These are phyloP conservation scores for Syrphus vitripennis DNA, from an alignment of 2,888 invertebrate genomes.

Conservation along the genomic window DNA sequence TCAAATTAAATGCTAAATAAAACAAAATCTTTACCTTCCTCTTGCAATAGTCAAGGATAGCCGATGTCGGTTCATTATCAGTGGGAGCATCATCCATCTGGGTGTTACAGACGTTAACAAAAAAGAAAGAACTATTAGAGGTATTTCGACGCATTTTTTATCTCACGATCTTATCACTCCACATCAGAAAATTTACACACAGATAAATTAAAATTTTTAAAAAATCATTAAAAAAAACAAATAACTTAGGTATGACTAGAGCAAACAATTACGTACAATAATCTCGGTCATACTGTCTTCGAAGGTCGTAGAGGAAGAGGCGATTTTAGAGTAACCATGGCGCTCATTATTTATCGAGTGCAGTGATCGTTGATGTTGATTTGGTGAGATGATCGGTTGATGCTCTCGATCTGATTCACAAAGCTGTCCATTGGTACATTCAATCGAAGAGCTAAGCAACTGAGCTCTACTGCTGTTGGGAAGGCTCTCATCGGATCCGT, in stretches of 20 bases:
- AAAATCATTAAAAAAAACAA: conserved; percentile 14
- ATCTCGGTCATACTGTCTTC: conserved; percentile 74
- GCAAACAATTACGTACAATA: conserved; percentile 69
- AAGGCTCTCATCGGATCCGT: conserved; percentile 29
- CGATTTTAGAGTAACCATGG: conserved; percentile 57
- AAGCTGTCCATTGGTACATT: conserved; percentile 42
- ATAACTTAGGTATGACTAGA: conserved; percentile 55
- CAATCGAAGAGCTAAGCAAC: conserved; percentile 42
- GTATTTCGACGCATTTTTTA: conserved; percentile 73
- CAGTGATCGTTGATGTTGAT: conserved; percentile 33
- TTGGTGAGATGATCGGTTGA: not conserved
- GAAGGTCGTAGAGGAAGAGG: conserved; percentile 69
- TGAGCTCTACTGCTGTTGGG: conserved; percentile 10
- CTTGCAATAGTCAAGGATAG: conserved; percentile 91
- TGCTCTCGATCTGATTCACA: conserved; percentile 45
- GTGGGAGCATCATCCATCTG: conserved; percentile 86
- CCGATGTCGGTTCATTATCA: conserved; percentile 89
- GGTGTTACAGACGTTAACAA: conserved; percentile 75
- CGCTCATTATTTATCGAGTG: conserved; percentile 45
- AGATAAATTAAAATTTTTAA: conserved; percentile 14
- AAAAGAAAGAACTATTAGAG: conserved; percentile 77
- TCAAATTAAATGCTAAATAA: not conserved
- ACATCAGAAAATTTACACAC: conserved; percentile 1
- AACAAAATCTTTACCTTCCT: conserved; percentile 82
- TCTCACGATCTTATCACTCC: conserved; percentile 8